phyloP scores from a whole-genome alignment of 2,888 invertebrate genomes.

The Dasysyrphus albostriatus region DNA sequence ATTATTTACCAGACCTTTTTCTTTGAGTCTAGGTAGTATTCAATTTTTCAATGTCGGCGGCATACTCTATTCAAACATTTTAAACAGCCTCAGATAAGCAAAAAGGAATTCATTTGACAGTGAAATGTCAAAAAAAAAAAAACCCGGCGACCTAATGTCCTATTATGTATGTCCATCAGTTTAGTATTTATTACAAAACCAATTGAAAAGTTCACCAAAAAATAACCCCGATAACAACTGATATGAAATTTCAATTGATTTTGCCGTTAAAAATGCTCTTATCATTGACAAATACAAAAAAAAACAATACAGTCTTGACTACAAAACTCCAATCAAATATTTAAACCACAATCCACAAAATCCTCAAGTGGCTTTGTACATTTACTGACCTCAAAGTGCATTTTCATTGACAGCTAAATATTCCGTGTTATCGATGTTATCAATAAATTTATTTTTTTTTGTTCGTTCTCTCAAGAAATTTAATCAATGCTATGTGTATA shows the following conservation, averaged over 20 bases:
- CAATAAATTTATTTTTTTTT: not conserved
- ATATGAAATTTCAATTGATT: slow-evolving; percentile 42
- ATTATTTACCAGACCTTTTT: no score
- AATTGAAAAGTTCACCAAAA: slow-evolving; percentile 38
- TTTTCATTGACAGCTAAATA: slow-evolving; percentile 19
- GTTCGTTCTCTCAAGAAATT: not conserved
- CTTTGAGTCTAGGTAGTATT: no score
- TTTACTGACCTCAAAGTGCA: slow-evolving; percentile 55
- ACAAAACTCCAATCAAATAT: slow-evolving; percentile 17
- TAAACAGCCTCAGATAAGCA: not conserved
- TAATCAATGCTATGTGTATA: slow-evolving; percentile 40
- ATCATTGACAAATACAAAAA: slow-evolving; percentile 17
- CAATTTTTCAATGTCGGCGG: slow-evolving; percentile 20
- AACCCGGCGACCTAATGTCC: slow-evolving; percentile 9
- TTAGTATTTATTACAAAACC: not conserved
- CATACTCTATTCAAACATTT: no score
- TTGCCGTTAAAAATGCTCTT: slow-evolving; percentile 29
- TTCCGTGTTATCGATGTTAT: slow-evolving; percentile 46
- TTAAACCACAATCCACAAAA: slow-evolving; percentile 2
- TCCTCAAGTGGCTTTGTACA: not conserved
- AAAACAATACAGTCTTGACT: not conserved
- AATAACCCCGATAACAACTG: slow-evolving; percentile 54
- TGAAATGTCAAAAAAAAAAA: slow-evolving; percentile 24
- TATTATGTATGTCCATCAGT: not conserved
- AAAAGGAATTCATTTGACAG: slow-evolving; percentile 29